Percentiles rank a stretch among this genome's conserved stretches.
Conservation (phyloP, 2,797 vertebrate species). For the Adrianichthys oophorus region DNA sequence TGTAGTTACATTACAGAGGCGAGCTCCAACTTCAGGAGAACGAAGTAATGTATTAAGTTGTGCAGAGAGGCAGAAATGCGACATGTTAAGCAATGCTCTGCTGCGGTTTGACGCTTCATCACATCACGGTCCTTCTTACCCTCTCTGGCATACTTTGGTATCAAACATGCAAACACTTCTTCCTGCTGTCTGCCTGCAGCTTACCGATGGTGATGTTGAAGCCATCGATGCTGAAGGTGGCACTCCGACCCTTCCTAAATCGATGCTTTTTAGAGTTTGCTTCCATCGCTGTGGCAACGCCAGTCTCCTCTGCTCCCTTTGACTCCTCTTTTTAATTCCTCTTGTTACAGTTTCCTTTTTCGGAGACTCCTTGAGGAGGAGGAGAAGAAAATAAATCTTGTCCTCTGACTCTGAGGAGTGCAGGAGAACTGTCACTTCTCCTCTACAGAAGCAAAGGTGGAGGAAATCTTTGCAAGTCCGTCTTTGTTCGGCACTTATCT, state of each 20-base stretch:
- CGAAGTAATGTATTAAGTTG: conserved; percentile 47
- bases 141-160: conserved; percentile 11
- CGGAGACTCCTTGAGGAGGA: conserved; percentile 29
- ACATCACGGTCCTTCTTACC: conserved; percentile 24
- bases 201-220: conserved; percentile 98
- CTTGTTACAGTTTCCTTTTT: conserved; percentile 35
- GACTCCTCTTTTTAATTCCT: conserved; percentile 30
- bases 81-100: conserved; percentile 34
- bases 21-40: conserved; percentile 56
- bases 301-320: conserved; percentile 28
- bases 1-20: conserved; percentile 48
- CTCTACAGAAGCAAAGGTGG: conserved; percentile 34
- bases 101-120: conserved; percentile 21
- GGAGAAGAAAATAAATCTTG: conserved; percentile 20
- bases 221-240: conserved; percentile 96
- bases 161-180: conserved; percentile 30
- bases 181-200: conserved; percentile 18
- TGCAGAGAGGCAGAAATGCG: conserved; percentile 45
- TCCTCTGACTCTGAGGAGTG: conserved; percentile 44
- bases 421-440: conserved; percentile 53
- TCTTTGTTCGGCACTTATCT: conserved; percentile 48
- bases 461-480: conserved; percentile 48
- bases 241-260: conserved; percentile 93
- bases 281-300: conserved; percentile 79
- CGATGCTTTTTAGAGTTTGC: conserved; percentile 87